These are phyloP conservation scores for Drosophila azteca DNA, from an alignment of 1,140 invertebrate genomes.

Conservation along the genomic window DNA sequence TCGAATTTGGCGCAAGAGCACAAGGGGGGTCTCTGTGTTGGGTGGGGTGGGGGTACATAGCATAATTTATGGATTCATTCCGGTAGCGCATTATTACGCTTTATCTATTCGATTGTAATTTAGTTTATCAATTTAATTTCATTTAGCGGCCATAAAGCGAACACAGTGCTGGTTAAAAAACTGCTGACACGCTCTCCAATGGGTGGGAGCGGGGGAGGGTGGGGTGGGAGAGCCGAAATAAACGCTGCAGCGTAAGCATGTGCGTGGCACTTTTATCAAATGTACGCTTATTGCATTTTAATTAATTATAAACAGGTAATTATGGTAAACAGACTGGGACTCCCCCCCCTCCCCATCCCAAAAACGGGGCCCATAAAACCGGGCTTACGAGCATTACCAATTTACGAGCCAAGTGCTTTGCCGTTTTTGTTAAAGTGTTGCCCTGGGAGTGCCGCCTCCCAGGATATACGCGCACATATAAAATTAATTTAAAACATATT, in stretches of 20 bases:
- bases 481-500: constrained; percentile 55
- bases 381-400: constrained; percentile 43
- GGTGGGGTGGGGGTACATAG: constrained; percentile 13
- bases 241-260: constrained; percentile 61
- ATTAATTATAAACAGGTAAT: constrained; percentile 83
- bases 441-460: constrained; percentile 3
- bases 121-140: constrained; percentile 74
- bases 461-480: constrained; percentile 1
- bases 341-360: too few species aligned
- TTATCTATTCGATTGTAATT: constrained; percentile 74
- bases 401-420: constrained; percentile 52
- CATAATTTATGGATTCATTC: constrained; percentile 60
- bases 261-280: constrained; percentile 75
- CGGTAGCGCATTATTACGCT: constrained; percentile 48
- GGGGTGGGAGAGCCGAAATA: constrained; percentile 21
- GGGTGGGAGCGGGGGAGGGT: neutral
- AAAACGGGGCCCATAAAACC: constrained; percentile 44
- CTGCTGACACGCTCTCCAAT: constrained; percentile 8
- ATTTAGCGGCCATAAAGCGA: constrained; percentile 29
- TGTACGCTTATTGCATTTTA: constrained; percentile 83
- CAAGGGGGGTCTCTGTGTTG: constrained; percentile 12
- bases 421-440: constrained; percentile 38
- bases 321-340: constrained; percentile 73
- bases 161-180: constrained; percentile 26
- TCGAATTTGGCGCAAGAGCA: neutral